Evolutionary conservation across 2,113 vertebrate species (phyloP), one percentile per base, ranked within the genome.

Genomic region (Gadus macrocephalus): DNA sequence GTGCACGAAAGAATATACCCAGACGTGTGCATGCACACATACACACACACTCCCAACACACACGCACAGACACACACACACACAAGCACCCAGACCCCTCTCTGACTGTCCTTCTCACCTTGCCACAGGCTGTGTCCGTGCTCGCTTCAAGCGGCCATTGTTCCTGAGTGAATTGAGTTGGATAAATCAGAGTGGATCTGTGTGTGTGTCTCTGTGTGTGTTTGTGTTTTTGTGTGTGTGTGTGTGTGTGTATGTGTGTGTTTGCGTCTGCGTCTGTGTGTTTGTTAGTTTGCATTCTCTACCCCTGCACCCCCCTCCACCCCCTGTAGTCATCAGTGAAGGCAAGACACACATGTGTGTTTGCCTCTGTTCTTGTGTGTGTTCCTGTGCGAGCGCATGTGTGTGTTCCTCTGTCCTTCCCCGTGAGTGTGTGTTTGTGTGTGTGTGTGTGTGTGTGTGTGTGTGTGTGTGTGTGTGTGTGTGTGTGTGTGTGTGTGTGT

Each of bases 21-120:
- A 25, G 2, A 25, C 25, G 25, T 25, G 25, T 3, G 38, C 38
- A 42, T 6, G 38, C 42, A 49, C 42, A 9, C 42, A 49, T 9
- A 12, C 42, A 49, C 42, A 49, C 42, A 49, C 9, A 12, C 42
- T 11, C 31, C 8, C 6, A 49, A 22, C 62, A 35, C 62, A 64
- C 62, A 17, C 62, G 17, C 62, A 17, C 28, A 64, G 7, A 64
- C 62, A 64, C 62, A 64, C 62, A 64, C 62, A 64, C 62, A 64
- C 62, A 64, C 62, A 64, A 8, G 17, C 62, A 64, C 62, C 35
- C 62, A 64, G 9, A 64, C 84, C 61, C 66, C 72, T 75, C 72
- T 71, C 79, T 80, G 80, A 71, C 64, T 89, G 82, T 88, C 88
- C 88, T 90, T 90, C 64, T 89, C 83, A 90, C 88, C 88, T 90